A percentile compares a stretch with the other conserved stretches of the same genome.
Evolutionary conservation across 2,888 invertebrate genomes (phyloP).

Genomic region (Chrysomela aeneicollis): DNA sequence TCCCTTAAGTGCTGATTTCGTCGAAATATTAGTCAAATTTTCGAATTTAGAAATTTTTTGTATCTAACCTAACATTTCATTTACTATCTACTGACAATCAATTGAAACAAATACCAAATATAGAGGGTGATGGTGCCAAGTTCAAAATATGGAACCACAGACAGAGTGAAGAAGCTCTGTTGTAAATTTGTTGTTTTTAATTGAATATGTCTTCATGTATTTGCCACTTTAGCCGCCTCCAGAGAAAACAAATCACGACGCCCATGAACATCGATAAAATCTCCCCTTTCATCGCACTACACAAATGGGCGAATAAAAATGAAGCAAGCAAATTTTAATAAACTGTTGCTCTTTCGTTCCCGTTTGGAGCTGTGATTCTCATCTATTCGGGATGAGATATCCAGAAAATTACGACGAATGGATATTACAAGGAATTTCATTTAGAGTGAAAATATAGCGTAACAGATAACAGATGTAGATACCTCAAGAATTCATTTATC

Average conservation of each 20-base stretch:
- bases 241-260: not conserved
- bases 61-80: too few relatives aligned
- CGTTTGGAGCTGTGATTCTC: not conserved
- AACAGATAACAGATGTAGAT: too few relatives aligned
- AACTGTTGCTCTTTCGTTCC: conserved; percentile 24
- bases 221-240: not conserved
- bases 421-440: not conserved
- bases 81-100: too few relatives aligned
- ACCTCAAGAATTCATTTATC: too few relatives aligned
- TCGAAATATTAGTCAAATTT: too few relatives aligned
- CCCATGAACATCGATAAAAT: conserved; percentile 22
- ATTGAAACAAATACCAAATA: too few relatives aligned
- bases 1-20: too few relatives aligned
- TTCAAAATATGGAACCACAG: too few relatives aligned
- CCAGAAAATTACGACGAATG: conserved; percentile 2
- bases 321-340: conserved; percentile 25
- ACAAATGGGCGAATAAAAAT: conserved; percentile 28
- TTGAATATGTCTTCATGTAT: not conserved
- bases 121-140: too few relatives aligned
- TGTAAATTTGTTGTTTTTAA: too few relatives aligned
- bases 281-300: conserved; percentile 17
- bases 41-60: too few relatives aligned
- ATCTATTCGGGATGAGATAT: conserved; percentile 2
- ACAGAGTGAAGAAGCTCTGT: not conserved
- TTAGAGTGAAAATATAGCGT: not conserved